Conservation (phyloP, 1,140 invertebrate species). For the Octopus bimaculoides region DNA sequence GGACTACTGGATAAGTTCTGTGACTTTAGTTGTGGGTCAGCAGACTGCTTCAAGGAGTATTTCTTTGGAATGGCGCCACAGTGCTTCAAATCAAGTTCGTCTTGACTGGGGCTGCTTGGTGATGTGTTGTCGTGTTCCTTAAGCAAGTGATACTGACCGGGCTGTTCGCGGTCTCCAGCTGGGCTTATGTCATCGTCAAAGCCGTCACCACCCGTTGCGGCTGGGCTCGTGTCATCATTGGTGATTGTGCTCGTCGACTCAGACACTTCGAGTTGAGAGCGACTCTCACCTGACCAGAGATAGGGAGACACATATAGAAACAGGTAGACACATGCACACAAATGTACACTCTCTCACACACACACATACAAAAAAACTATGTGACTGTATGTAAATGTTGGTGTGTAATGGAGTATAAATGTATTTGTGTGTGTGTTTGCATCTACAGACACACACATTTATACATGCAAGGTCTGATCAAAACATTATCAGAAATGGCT, state of each 20-base stretch:
- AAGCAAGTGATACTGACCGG: conserved; percentile 12
- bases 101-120: conserved; percentile 30
- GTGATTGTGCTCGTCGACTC: conserved; percentile 42
- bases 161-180: conserved; percentile 9
- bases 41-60: conserved; percentile 15
- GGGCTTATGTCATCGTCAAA: conserved; percentile 16
- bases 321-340: background rate
- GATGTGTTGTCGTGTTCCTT: conserved; percentile 22
- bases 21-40: background rate
- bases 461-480: too few species aligned
- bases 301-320: too few species aligned
- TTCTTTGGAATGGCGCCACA: conserved; percentile 50
- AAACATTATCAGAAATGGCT: too few species aligned
- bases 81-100: conserved; percentile 46
- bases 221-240: conserved; percentile 34
- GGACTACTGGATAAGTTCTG: conserved; percentile 17
- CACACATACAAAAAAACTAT: background rate
- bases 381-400: background rate
- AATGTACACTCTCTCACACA: background rate
- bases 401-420: background rate
- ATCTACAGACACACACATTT: background rate
- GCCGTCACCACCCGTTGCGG: conserved; percentile 25
- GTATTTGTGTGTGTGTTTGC: background rate
- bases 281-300: conserved; percentile 19
- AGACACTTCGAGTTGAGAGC: conserved; percentile 24